Conservation (phyloP, 1,140 invertebrate genomes). For the Bombyx mori region DNA sequence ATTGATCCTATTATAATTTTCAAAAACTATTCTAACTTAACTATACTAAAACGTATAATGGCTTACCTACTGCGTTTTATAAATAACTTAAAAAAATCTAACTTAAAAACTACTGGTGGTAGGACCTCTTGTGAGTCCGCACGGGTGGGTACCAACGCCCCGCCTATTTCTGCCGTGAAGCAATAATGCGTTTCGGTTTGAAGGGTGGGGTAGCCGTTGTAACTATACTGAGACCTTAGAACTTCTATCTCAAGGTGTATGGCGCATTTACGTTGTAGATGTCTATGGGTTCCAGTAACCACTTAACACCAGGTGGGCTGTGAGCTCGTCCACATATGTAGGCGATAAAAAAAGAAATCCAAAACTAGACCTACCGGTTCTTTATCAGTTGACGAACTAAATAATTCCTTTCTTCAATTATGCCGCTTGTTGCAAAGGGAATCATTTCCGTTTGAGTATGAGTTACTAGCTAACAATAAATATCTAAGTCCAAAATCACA, state of each 20-base stretch:
- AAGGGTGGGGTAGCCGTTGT: too few species aligned
- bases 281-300: too few species aligned
- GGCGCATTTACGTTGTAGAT: too few species aligned
- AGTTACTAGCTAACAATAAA: slow-evolving; percentile 2
- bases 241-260: too few species aligned
- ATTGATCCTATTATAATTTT: background rate
- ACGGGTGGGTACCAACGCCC: too few species aligned
- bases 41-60: background rate
- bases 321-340: too few species aligned
- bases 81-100: slow-evolving; percentile 3
- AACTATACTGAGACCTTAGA: too few species aligned
- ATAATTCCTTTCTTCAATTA: slow-evolving; percentile 7
- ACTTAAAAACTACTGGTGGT: background rate
- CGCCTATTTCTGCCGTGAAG: too few species aligned
- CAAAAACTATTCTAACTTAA: slow-evolving; percentile 8
- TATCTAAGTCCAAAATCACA: background rate
- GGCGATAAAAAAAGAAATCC: too few species aligned
- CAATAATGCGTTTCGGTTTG: too few species aligned
- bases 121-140: too few species aligned
- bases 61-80: slow-evolving; percentile 10
- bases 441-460: slow-evolving; percentile 8
- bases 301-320: too few species aligned
- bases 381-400: background rate
- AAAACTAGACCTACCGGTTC: background rate
- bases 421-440: slow-evolving; percentile 2